Base-by-base conservation (phyloP, 2,797 vertebrate species). In the Otolemur crassicaudatus region DNA sequence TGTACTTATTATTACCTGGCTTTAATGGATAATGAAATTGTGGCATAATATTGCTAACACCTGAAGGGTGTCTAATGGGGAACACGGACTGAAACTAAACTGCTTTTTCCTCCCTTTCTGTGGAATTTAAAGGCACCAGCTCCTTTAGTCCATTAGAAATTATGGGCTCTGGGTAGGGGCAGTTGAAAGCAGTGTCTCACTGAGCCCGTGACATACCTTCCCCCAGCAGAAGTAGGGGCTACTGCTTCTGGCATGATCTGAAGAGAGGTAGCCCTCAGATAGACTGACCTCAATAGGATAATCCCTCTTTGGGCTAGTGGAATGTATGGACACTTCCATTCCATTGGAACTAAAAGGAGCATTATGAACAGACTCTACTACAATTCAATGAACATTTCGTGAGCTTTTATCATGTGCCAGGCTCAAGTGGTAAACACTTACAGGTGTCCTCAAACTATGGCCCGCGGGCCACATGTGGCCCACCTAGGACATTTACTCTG, bases 41-140 rank as follows among this genome's bases (percentile, higher is more conserved):
- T 96, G 87, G 97, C 97, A 97, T 98, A 98, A 98, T 97, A 98
- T 97, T 95, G 98, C 97, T 92, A 98, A 98, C 97, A 97, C 97
- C 98, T 98, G 98, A 98, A 99, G 98, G 98, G 98, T 98, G 98
- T 99, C 98, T 98, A 98, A 98, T 98, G 98, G 97, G 53, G 96
- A 97, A 95, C 81, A 95, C 34, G 34, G 97, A 93, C 96, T 73
- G 95, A 96, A 97, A 96, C 91, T 77, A 97, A 98, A 97, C 90
- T 0, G 0, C 43, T 97, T 81, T 89, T 92, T 75, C 91, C 92
- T 96, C 84, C 60, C 81, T 97, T 97, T 27, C 86, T 9, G 31
- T 37, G 87, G 92, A 94, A 97, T 98, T 97, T 97, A 97, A 98
- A 98, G 95, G 95, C 90, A 14, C 61, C 53, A 0, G 87, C 92